Conservation (phyloP, 2,888 invertebrate genomes). For the Chloroclystis v-ata region DNA sequence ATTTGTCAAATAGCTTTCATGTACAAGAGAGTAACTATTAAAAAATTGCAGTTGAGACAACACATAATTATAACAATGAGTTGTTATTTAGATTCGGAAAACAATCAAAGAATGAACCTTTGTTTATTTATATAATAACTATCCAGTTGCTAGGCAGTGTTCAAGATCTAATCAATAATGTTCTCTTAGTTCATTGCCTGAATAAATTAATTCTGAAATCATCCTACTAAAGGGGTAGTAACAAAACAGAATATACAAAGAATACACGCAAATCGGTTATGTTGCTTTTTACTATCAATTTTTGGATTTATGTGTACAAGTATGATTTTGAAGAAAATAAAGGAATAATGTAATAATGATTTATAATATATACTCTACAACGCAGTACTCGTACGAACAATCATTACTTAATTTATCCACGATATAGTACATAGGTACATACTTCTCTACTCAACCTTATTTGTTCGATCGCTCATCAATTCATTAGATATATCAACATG, state of each 20-base stretch:
- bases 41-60: too few relatives aligned
- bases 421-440: conserved; percentile 52
- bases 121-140: too few relatives aligned
- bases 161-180: too few relatives aligned
- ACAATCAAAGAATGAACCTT: too few relatives aligned
- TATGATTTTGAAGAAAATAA: conserved; percentile 77
- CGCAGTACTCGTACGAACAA: conserved; percentile 75
- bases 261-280: conserved; percentile 71
- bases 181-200: too few relatives aligned
- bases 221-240: conserved; percentile 38
- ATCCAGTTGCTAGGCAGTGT: too few relatives aligned
- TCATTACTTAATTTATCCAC: conserved; percentile 73
- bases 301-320: conserved; percentile 77
- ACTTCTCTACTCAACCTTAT: conserved; percentile 65
- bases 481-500: conserved; percentile 50
- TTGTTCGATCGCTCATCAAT: conserved; percentile 68
- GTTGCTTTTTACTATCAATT: conserved; percentile 79
- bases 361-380: conserved; percentile 75
- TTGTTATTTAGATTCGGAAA: too few relatives aligned
- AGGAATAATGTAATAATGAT: conserved; percentile 70
- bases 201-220: too few relatives aligned
- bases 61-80: too few relatives aligned
- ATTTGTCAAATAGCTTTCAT: too few relatives aligned
- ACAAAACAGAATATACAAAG: conserved; percentile 40
- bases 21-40: too few relatives aligned